These are phyloP conservation scores for Drosophila punjabiensis DNA, from an alignment of 1,140 invertebrate genomes.

Conservation along the genomic window DNA sequence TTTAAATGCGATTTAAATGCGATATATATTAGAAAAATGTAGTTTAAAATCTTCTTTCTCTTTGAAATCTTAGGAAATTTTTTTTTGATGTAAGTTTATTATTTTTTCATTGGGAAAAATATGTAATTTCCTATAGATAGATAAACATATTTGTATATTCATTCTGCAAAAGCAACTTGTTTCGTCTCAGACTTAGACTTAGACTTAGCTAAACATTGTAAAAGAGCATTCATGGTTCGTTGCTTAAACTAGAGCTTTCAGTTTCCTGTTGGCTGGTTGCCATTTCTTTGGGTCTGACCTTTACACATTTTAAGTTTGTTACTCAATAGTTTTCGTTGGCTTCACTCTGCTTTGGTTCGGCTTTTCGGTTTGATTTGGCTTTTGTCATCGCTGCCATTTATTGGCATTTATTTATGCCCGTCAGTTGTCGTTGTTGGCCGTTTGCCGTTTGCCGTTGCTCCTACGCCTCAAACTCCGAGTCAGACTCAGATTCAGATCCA, in stretches of 20 bases:
- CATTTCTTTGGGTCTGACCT: conserved; percentile 66
- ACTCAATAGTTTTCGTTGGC: conserved; percentile 67
- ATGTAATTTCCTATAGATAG: background rate
- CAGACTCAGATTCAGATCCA: conserved; percentile 5
- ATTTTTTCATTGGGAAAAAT: too few relatives aligned
- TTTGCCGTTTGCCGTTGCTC: conserved; percentile 47
- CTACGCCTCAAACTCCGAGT: conserved; percentile 55
- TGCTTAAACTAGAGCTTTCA: conserved; percentile 13
- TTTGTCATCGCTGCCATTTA: conserved; percentile 66
- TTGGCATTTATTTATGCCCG: conserved; percentile 74
- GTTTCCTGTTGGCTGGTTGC: conserved; percentile 43
- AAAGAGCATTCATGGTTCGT: conserved; percentile 36
- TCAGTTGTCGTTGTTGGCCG: conserved; percentile 36
- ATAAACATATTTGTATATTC: background rate
- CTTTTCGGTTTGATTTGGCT: conserved; percentile 54
- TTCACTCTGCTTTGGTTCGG: conserved; percentile 20
- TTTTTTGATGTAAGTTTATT: background rate
- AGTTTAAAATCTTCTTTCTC: too few relatives aligned
- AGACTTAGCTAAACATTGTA: background rate
- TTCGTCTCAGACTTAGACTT: too few relatives aligned
- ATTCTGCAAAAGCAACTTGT: background rate
- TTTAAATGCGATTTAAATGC: background rate
- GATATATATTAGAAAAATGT: too few relatives aligned
- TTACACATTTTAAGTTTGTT: conserved; percentile 74
- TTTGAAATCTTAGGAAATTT: background rate